Percentiles rank a stretch among this genome's conserved stretches.
Conservation (phyloP, 2,888 invertebrate genomes). For the Branchinecta sandiegonensis region DNA sequence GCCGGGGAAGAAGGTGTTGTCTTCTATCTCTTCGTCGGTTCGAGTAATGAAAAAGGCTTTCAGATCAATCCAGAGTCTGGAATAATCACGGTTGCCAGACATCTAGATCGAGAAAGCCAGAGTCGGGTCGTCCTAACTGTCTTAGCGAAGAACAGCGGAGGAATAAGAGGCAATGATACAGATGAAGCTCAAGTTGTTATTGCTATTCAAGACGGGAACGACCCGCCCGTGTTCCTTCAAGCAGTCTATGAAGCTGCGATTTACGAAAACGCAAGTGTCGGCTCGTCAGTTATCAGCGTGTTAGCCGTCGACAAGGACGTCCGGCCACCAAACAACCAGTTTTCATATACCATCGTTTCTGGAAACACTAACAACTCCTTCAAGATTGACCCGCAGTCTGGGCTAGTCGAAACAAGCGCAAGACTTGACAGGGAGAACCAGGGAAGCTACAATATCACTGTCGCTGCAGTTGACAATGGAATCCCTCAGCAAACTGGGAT, state of each 20-base stretch:
- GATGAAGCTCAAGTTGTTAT: slow-evolving; percentile 88
- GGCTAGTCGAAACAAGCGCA: slow-evolving; percentile 58
- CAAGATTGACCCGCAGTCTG: slow-evolving; percentile 70
- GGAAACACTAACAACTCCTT: slow-evolving; percentile 70
- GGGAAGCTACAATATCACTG: slow-evolving; percentile 53
- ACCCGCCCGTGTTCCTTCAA: slow-evolving; percentile 81
- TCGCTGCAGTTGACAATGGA: slow-evolving; percentile 80
- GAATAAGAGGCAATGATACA: slow-evolving; percentile 84
- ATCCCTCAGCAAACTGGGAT: slow-evolving; percentile 83
- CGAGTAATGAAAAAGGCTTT: slow-evolving; percentile 82
- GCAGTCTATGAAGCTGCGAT: slow-evolving; percentile 59
- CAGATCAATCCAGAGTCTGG: slow-evolving; percentile 69
- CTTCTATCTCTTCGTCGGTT: slow-evolving; percentile 80
- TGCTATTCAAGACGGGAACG: slow-evolving; percentile 87
- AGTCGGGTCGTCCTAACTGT: slow-evolving; percentile 77
- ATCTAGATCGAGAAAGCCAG: slow-evolving; percentile 71
- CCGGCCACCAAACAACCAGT: slow-evolving; percentile 75
- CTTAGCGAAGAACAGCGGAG: slow-evolving; percentile 84
- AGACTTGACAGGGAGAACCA: slow-evolving; percentile 65
- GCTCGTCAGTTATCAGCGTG: slow-evolving; percentile 58
- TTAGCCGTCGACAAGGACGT: slow-evolving; percentile 84
- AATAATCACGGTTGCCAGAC: slow-evolving; percentile 62
- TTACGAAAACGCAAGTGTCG: slow-evolving; percentile 60
- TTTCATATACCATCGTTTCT: slow-evolving; percentile 71
- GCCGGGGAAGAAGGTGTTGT: slow-evolving; percentile 73